Base-by-base conservation (phyloP, 53 echinoderm and acorn worm species). In the Paracentrotus lividus region DNA sequence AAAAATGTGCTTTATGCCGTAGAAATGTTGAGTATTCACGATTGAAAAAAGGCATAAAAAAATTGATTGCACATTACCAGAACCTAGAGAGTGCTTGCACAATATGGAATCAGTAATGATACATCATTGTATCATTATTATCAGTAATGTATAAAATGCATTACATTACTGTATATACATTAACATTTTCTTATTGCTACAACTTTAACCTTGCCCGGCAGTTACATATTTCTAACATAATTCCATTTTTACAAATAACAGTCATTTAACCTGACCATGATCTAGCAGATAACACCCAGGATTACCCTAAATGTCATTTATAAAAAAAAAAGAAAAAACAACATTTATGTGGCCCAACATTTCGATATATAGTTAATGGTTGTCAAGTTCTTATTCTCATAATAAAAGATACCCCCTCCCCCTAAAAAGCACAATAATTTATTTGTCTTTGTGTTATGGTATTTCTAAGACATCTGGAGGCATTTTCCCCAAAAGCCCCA, bases 21-120 rank as follows among this genome's bases (percentile, higher is more conserved):
- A 36, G 0, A 38, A 18, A 36, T 18, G 16, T 38, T 38, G 72
- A 5, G 64, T 40, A 72, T 36, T 72, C 1, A 72, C 5, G 38
- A 72, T 38, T 9, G 21, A 40, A 9, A 1, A 72, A 72, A 10
- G 20, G 21, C 18, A 72, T 4, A n/a, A n/a, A 72, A 72, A 72
- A 18, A 36, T 9, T 36, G 36, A 69, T 69, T 69, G 69, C 38
- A 69, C 69, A 34, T 69, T 69, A 69, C 69, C 69, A 69, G 38
- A 69, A 38, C 0, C 34, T 38, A 36, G 36, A 69, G 4, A 15
- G 38, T 38, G 36, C 38, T 27, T 23, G 20, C 21, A 20, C 58
- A 58, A 58, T 58, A 21, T 23, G 18, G 5, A 21, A 58, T 66
- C 61, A 14, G 23, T 2, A 0, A 60, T 60, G 60, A 12, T 12